Evolutionary conservation across 2,888 invertebrate genomes (phyloP).

Genomic region (Megamerina dolium): DNA sequence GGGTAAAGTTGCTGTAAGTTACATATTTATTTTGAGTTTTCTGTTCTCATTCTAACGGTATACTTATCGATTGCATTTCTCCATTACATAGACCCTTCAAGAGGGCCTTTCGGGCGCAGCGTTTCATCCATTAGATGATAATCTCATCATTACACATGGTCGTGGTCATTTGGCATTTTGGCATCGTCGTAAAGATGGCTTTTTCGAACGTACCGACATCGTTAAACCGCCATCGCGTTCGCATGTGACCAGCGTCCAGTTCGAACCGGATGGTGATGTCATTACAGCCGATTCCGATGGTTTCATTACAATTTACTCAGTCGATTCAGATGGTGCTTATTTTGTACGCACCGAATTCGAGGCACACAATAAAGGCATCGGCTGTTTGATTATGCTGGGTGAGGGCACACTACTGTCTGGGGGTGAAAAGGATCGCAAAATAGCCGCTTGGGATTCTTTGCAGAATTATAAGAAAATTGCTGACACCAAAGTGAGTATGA

Average conservation of each 20-base stretch:
- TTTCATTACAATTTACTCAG: slow-evolving; percentile 84
- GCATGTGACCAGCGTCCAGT: slow-evolving; percentile 79
- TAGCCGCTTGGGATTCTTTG: slow-evolving; percentile 87
- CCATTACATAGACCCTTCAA: slow-evolving; percentile 65
- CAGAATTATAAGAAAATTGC: slow-evolving; percentile 87
- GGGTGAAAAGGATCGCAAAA: slow-evolving; percentile 82
- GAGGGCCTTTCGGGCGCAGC: slow-evolving; percentile 83
- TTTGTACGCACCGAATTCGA: slow-evolving; percentile 85
- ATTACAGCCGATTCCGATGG: slow-evolving; percentile 90
- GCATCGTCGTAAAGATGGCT: slow-evolving; percentile 86
- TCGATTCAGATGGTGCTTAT: slow-evolving; percentile 83
- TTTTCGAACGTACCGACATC: slow-evolving; percentile 83
- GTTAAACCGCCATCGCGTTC: slow-evolving; percentile 84
- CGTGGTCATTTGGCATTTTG: slow-evolving; percentile 88
- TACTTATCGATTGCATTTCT: background rate
- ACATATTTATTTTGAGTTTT: background rate
- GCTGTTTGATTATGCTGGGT: slow-evolving; percentile 78
- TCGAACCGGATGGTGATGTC: slow-evolving; percentile 86
- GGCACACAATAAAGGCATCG: slow-evolving; percentile 82
- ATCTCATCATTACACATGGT: slow-evolving; percentile 84
- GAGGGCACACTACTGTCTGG: slow-evolving; percentile 87
- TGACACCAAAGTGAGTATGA: slow-evolving; percentile 70
- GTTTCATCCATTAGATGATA: slow-evolving; percentile 88
- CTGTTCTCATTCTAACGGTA: background rate
- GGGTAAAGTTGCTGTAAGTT: slow-evolving; percentile 86